Percentiles rank a stretch among this genome's conserved stretches.
phyloP scores from a whole-genome alignment of 2,113 vertebrate species.

The Cheilinus undulatus region DNA sequence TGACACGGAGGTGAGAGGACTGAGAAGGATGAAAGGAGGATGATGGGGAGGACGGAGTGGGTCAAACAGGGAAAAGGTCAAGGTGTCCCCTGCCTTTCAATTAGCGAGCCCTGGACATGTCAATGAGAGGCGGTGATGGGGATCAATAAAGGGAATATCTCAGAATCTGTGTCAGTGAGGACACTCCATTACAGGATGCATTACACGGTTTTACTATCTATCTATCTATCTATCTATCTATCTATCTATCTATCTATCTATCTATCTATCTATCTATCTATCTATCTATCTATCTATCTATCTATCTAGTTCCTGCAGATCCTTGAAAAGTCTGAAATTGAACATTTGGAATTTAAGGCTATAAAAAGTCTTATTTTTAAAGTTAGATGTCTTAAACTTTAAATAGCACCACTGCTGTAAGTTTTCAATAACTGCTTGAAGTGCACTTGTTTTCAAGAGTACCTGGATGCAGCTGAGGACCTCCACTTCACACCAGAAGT shows the following conservation, averaged over 20 bases:
- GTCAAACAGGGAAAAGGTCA: constrained; percentile 80
- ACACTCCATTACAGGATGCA: constrained; percentile 17
- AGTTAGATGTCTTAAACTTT: too few relatives aligned
- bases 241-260: constrained; percentile 45
- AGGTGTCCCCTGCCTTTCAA: constrained; percentile 76
- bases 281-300: constrained; percentile 42
- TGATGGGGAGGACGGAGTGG: constrained; percentile 42
- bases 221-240: constrained; percentile 38
- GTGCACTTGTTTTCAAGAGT: too few relatives aligned
- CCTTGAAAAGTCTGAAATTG: too few relatives aligned
- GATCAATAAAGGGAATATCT: constrained; percentile 68
- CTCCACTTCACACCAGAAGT: too few relatives aligned
- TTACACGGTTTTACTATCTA: constrained; percentile 21
- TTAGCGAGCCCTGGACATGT: constrained; percentile 61
- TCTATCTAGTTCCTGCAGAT: constrained; percentile 40
- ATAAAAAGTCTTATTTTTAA: too few relatives aligned
- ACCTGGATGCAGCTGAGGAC: too few relatives aligned
- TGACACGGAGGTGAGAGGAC: constrained; percentile 58
- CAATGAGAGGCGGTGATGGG: constrained; percentile 48
- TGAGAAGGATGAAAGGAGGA: constrained; percentile 36
- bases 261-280: constrained; percentile 38
- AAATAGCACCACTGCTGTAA: too few relatives aligned
- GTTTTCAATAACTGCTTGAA: too few relatives aligned
- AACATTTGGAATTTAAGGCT: too few relatives aligned
- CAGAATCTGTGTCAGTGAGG: constrained; percentile 42